Percentiles rank a stretch among this genome's conserved stretches.
phyloP scores from a whole-genome alignment of 2,888 invertebrate genomes.

The Tanypteryx hageni region DNA sequence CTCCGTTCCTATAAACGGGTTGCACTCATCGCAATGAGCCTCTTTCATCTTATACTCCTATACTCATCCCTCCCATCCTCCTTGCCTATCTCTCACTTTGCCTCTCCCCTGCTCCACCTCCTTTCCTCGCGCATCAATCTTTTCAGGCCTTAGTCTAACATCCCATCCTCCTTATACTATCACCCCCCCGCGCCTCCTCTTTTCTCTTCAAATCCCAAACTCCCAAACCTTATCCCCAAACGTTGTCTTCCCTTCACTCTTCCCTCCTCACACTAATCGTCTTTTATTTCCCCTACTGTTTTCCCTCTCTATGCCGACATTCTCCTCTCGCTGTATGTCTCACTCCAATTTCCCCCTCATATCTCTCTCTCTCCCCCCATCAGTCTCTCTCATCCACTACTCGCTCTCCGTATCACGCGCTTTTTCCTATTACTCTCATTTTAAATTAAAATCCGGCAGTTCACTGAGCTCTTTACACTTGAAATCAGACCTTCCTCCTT shows the following conservation, averaged over 20 bases:
- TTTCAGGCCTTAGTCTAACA: too few species aligned
- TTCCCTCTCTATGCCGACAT: not conserved
- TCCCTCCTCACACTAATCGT: not conserved
- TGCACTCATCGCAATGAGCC: not conserved
- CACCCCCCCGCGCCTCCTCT: too few species aligned
- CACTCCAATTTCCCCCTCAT: not conserved
- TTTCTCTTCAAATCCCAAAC: not conserved
- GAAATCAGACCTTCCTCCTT: too few species aligned
- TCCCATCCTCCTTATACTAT: too few species aligned
- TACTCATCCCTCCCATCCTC: not conserved
- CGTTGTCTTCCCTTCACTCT: not conserved
- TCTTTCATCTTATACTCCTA: not conserved
- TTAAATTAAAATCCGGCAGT: too few species aligned
- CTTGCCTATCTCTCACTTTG: not conserved
- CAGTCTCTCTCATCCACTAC: not conserved
- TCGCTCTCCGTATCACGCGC: too few species aligned
- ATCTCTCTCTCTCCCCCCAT: not conserved
- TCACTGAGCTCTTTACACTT: too few species aligned
- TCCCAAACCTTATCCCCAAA: slow-evolving; percentile 9
- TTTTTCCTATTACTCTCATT: not conserved
- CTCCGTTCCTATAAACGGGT: not conserved
- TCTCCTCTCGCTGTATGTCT: not conserved
- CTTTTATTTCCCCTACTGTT: not conserved
- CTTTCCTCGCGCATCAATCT: not conserved
- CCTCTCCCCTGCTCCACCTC: not conserved